Evolutionary conservation across 2,888 invertebrate genomes (phyloP).

Genomic region (Cyclophora albipunctata): DNA sequence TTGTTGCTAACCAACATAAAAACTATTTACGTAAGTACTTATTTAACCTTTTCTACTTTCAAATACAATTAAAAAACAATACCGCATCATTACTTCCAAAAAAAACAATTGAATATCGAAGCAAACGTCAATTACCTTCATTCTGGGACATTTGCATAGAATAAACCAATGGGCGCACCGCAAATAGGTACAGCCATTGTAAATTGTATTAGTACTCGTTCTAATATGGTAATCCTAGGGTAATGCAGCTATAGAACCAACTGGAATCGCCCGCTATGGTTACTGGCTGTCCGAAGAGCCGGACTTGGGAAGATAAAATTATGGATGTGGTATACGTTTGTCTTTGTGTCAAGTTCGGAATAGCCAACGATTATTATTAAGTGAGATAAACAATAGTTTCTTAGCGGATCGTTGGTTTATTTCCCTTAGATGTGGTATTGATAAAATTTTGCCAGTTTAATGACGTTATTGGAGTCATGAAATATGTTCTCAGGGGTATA

Average conservation of each 20-base stretch:
- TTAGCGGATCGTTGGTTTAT: too few species aligned
- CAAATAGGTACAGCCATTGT: conserved; percentile 30
- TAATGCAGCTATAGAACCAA: conserved; percentile 21
- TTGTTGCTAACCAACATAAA: too few species aligned
- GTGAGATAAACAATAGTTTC: too few species aligned
- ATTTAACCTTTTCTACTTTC: too few species aligned
- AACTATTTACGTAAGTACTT: too few species aligned
- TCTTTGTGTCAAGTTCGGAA: background rate
- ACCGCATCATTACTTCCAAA: background rate
- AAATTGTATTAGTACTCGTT: conserved; percentile 39
- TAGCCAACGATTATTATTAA: too few species aligned
- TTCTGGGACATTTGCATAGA: conserved; percentile 17
- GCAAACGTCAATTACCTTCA: conserved; percentile 18
- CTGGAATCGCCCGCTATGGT: conserved; percentile 29
- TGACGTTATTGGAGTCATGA: too few species aligned
- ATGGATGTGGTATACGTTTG: conserved; percentile 11
- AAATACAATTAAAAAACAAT: too few species aligned
- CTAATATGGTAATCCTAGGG: conserved; percentile 30
- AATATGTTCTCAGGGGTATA: too few species aligned
- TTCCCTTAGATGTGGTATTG: too few species aligned
- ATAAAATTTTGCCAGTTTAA: too few species aligned
- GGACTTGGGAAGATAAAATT: conserved; percentile 6
- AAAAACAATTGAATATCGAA: conserved; percentile 7
- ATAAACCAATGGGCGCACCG: conserved; percentile 9
- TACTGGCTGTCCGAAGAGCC: conserved; percentile 19